Evolutionary conservation across 92 coral and sea anemone genomes (phyloP), one percentile per base, ranked within the genome.

Genomic region (Desmophyllum pertusum): DNA sequence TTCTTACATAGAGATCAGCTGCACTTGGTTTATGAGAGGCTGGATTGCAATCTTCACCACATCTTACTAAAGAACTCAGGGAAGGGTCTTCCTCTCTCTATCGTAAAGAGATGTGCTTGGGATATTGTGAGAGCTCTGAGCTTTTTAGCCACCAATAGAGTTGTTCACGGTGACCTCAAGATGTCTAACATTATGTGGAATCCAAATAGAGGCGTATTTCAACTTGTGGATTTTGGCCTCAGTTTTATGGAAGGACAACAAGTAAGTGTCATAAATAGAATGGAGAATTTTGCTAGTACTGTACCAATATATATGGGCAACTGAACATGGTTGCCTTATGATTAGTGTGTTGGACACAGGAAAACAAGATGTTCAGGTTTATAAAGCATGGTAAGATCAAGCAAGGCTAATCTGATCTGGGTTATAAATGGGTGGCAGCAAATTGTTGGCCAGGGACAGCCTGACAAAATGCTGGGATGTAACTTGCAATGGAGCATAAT

Each of bases 181-280:
- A 91, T 91, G 37, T 83, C 88, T 38, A 96, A 96, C 37, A 70
- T 96, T 62, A 92, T 96, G 94, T 96, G 98, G 98, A 94, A 91
- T 90, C 82, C 93, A 77, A 81, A 81, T 31, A 50, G 61, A 19
- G 97, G 90, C 46, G 72, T 82, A 25, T 96, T 96, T 81, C 94
- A 93, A 84, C 87, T 94, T 72, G 94, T 88, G 57, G 98, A 96
- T 53, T 96, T 96, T 85, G 98, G 95, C 5, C 88, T 96, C 52
- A 90, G 98, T 67, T 96, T 96, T 84, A 35, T 40, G 19, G 85
- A 78, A 27, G 93, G 88, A 75, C 41, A 88, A 39, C 94, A 91
- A 86, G 94, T 91, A 69, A 21, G 55, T 9, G 42, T 8, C 19
- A 13, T 11, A 43, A 31, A 21, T 1, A 9, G 53, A 23, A 23